Evolutionary conservation across 2,113 vertebrate genomes (phyloP), one percentile per base, ranked within the genome.

Genomic region (Austrofundulus limnaeus): DNA sequence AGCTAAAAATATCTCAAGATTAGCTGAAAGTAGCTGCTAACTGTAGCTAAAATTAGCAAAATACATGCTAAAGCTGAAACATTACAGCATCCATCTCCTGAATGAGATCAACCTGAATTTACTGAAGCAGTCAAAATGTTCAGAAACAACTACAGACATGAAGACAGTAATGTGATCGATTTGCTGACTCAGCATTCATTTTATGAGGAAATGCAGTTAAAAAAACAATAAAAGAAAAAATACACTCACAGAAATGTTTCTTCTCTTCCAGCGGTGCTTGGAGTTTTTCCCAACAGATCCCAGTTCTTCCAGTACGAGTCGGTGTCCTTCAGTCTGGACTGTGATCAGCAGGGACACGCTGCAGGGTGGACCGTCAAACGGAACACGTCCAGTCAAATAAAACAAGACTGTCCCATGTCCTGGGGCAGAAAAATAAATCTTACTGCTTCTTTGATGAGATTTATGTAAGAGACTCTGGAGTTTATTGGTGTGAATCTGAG

Each of bases 401-500:
- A 4, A 13, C 4, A 45, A 25, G 13, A 28, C 9, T 51, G n/a
- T 4, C 48, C 1, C 61, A 57, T 37, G n/a, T 2, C 13, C 2
- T 5, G 0, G 20, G 4, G 13, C 55, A 70, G 61, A 51, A 66
- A 12, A 0, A 10, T 1, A 1, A 28, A 19, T 25, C 13, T 0
- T 24, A 15, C 11, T 81, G 74, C 47, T 2, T 1, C 1, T 47
- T 77, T 2, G 2, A 21, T 1, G 11, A 54, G 0, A 15, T 19
- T n/a, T 81, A 66, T n/a, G n/a, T 57, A 11, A 3, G 17, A 11
- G 75, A 82, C 63, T 65, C 17, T 1, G 80, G 75, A 9, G 50
- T 25, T 8, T 82, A 78, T 62, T 78, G 74, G 80, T 78, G 75
- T 17, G 19, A 68, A 47, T 78, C 75, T 41, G 54, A 72, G 16